Evolutionary conservation across 1,140 invertebrate genomes (phyloP).

Genomic region (Araneus ventricosus): DNA sequence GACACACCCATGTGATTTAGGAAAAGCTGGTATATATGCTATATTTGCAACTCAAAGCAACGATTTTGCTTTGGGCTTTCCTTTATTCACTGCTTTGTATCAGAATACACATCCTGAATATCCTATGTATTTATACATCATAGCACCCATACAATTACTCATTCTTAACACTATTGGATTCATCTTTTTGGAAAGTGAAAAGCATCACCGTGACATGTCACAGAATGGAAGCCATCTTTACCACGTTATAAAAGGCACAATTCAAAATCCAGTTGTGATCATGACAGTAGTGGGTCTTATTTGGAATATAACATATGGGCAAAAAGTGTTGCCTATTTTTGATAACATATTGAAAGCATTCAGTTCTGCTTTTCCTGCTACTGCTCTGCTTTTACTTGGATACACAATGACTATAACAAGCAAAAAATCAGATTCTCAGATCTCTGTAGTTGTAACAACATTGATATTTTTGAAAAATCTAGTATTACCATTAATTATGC

Average conservation of each 20-base stretch:
- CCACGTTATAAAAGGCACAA: slow-evolving; percentile 84
- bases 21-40: slow-evolving; percentile 92
- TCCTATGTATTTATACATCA: slow-evolving; percentile 93
- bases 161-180: slow-evolving; percentile 96
- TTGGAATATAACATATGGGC: slow-evolving; percentile 90
- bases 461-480: slow-evolving; percentile 94
- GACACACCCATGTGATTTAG: slow-evolving; percentile 88
- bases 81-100: slow-evolving; percentile 84
- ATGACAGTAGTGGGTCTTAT: slow-evolving; percentile 95
- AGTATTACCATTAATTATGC: slow-evolving; percentile 90
- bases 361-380: slow-evolving; percentile 93
- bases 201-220: slow-evolving; percentile 81
- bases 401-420: slow-evolving; percentile 96
- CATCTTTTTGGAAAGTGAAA: slow-evolving; percentile 92
- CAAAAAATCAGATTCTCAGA: slow-evolving; percentile 86
- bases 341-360: slow-evolving; percentile 87
- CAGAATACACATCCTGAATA: slow-evolving; percentile 90
- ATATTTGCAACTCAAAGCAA: slow-evolving; percentile 98
- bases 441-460: slow-evolving; percentile 90
- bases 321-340: slow-evolving; percentile 88
- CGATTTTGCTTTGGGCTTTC: slow-evolving; percentile 98
- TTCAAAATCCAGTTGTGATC: slow-evolving; percentile 93
- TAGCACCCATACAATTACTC: slow-evolving; percentile 95
- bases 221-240: slow-evolving; percentile 3
- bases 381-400: slow-evolving; percentile 93